These are phyloP conservation scores for Lomographa bimaculata DNA, from an alignment of 2,888 invertebrate species.

Conservation along the genomic window DNA sequence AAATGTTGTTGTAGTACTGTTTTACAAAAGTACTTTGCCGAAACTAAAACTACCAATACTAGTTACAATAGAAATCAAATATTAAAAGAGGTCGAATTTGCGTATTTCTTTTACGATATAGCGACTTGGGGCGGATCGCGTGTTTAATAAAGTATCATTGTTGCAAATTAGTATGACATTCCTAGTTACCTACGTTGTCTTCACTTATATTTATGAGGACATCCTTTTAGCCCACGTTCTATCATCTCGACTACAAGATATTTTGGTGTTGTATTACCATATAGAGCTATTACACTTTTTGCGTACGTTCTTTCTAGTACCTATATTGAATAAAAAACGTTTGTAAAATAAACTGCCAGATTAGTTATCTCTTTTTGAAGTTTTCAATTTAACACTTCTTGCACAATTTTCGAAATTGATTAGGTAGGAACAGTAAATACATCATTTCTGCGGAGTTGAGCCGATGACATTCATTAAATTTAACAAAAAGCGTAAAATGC, in stretches of 20 bases:
- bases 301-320: conserved; percentile 5
- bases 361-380: conserved; percentile 12
- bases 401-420: conserved; percentile 15
- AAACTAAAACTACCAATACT: no score
- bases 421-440: conserved; percentile 23
- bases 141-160: conserved; percentile 58
- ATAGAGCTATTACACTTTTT: conserved; percentile 22
- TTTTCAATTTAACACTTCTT: conserved; percentile 23
- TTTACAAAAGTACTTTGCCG: no score
- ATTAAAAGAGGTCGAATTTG: not conserved
- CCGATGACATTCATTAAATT: conserved; percentile 11
- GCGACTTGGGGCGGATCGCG: conserved; percentile 31
- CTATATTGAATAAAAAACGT: conserved; percentile 10
- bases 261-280: conserved; percentile 32
- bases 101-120: not conserved
- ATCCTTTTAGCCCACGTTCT: conserved; percentile 69
- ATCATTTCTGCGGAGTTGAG: conserved; percentile 15
- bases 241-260: conserved; percentile 40
- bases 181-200: conserved; percentile 61
- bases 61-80: no score
- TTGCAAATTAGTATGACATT: conserved; percentile 68
- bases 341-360: conserved; percentile 12
- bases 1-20: no score
- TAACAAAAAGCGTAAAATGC: conserved; percentile 16
- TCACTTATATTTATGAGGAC: conserved; percentile 76